These are phyloP conservation scores for Myotis pilosus DNA, from an alignment of 2,797 vertebrate species.

Conservation along the genomic window DNA sequence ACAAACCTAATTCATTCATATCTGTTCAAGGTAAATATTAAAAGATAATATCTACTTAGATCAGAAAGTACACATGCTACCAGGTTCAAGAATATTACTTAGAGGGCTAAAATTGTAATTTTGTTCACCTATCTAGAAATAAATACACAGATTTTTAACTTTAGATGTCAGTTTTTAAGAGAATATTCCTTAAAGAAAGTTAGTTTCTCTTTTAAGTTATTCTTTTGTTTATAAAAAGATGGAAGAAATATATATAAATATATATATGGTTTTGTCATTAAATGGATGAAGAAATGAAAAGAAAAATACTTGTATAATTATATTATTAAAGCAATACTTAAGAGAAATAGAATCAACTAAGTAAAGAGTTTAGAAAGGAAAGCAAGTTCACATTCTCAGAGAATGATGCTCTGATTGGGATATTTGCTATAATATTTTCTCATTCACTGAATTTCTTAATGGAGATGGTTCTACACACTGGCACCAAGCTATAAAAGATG, in stretches of 20 bases:
- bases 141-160: neutral
- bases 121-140: slow-evolving; percentile 34
- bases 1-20: slow-evolving; percentile 31
- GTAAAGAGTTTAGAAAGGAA: neutral
- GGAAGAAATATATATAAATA: neutral
- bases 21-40: slow-evolving; percentile 62
- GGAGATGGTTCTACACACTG: neutral
- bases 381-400: neutral
- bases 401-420: neutral
- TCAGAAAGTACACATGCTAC: neutral
- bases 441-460: neutral
- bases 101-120: slow-evolving; percentile 44
- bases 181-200: slow-evolving; percentile 28
- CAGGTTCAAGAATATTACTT: neutral
- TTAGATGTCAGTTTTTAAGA: slow-evolving; percentile 14
- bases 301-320: neutral
- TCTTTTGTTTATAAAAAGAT: slow-evolving; percentile 31
- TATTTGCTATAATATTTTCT: neutral
- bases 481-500: neutral
- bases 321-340: neutral
- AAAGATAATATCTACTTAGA: slow-evolving; percentile 46
- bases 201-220: slow-evolving; percentile 9
- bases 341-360: neutral
- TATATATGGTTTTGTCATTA: neutral
- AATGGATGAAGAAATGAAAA: slow-evolving; percentile 47